phyloP scores from a whole-genome alignment of 2,113 vertebrate species.

The Megatriorchis doriae region DNA sequence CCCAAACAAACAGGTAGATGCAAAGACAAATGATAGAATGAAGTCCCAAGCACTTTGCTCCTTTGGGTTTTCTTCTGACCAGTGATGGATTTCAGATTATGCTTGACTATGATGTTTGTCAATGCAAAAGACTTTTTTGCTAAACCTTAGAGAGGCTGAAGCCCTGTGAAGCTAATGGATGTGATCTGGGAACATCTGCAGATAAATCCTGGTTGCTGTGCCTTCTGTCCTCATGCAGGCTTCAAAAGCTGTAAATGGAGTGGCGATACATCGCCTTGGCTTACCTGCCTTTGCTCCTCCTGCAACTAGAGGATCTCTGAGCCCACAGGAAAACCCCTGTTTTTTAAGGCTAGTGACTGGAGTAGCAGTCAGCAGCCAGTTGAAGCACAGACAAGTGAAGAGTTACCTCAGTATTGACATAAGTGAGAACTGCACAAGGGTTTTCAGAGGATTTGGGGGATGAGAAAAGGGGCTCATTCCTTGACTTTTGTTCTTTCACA shows the following conservation, averaged over 20 bases:
- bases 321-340: not conserved
- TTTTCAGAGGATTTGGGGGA: not conserved
- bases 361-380: not conserved
- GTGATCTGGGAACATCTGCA: not conserved
- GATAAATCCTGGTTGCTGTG: not conserved
- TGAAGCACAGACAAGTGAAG: not conserved
- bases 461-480: not conserved
- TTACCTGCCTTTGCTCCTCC: not conserved
- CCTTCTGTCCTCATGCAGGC: not conserved
- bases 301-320: rapidly evolving
- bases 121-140: not conserved
- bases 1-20: not conserved
- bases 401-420: not conserved
- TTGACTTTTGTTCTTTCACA: not conserved
- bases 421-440: not conserved
- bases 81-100: not conserved
- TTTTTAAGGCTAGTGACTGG: not conserved
- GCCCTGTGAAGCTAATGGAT: not conserved
- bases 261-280: not conserved
- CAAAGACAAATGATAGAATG: not conserved
- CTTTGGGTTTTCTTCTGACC: not conserved
- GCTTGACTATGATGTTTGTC: not conserved
- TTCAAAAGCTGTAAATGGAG: not conserved
- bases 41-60: not conserved
- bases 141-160: not conserved